phyloP scores from a whole-genome alignment of 1,140 invertebrate genomes.

The Helicoverpa armigera region DNA sequence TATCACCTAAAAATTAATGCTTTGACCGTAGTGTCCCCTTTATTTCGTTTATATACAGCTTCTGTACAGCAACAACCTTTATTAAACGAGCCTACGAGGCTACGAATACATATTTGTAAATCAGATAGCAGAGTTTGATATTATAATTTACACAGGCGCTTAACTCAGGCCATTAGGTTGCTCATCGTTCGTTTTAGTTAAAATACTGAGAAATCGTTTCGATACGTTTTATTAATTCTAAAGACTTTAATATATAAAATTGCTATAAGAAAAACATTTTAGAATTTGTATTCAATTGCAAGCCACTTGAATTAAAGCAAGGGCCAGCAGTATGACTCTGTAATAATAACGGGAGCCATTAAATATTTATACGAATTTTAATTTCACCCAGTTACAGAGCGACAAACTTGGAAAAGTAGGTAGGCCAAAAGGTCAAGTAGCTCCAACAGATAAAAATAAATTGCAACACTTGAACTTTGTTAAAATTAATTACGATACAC shows the following conservation, averaged over 20 bases:
- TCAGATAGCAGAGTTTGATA: not conserved
- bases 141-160: not conserved
- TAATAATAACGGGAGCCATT: conserved; percentile 9
- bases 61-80: too few species aligned
- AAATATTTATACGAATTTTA: conserved; percentile 32
- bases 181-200: too few species aligned
- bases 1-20: too few species aligned
- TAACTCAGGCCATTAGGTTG: too few species aligned
- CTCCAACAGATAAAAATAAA: conserved; percentile 54
- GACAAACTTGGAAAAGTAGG: conserved; percentile 32
- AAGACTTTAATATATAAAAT: too few species aligned
- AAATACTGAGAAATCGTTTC: too few species aligned
- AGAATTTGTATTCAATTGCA: not conserved
- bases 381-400: conserved; percentile 9
- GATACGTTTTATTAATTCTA: too few species aligned
- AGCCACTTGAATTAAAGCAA: not conserved
- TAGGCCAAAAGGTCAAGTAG: conserved; percentile 48
- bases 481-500: conserved; percentile 61
- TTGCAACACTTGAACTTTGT: conserved; percentile 55
- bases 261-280: not conserved
- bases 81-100: too few species aligned
- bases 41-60: too few species aligned
- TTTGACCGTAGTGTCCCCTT: too few species aligned
- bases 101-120: too few species aligned
- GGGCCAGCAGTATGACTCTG: not conserved